Conservation (phyloP, 2,888 invertebrate genomes). For the Drosophila birchii region DNA sequence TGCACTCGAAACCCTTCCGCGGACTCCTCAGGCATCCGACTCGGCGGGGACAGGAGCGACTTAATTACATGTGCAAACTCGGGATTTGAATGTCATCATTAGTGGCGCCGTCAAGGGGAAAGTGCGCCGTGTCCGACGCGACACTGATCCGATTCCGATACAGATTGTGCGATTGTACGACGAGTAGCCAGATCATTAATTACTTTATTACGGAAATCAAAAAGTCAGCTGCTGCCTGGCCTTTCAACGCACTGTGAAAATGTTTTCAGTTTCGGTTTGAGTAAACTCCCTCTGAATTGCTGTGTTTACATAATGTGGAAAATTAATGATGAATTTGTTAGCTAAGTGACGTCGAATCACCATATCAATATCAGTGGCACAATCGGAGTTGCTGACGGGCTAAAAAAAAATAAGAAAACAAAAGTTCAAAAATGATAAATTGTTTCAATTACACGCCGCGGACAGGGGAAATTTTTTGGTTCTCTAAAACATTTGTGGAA, state of each 20-base stretch:
- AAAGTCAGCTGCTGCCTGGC: conserved; percentile 69
- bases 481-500: neutral
- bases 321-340: conserved; percentile 74
- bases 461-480: conserved; percentile 15
- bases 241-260: conserved; percentile 69
- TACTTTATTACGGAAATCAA: conserved; percentile 82
- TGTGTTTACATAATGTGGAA: conserved; percentile 76
- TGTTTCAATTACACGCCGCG: conserved; percentile 39
- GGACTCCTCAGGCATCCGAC: neutral
- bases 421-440: conserved; percentile 67
- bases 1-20: conserved; percentile 55
- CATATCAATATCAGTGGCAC: conserved; percentile 17
- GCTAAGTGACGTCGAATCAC: conserved; percentile 50
- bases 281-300: conserved; percentile 5
- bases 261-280: conserved; percentile 58
- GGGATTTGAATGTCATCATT: conserved; percentile 79
- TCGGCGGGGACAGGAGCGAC: conserved; percentile 31
- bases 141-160: conserved; percentile 71
- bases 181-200: conserved; percentile 68
- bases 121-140: conserved; percentile 33
- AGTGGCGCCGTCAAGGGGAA: conserved; percentile 46
- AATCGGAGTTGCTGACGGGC: conserved; percentile 36
- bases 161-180: conserved; percentile 38
- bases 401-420: conserved; percentile 32
- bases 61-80: conserved; percentile 51